Percentiles rank a stretch among this genome's conserved stretches.
Conservation (phyloP, 2,888 invertebrate genomes). For the Anodontia alba region DNA sequence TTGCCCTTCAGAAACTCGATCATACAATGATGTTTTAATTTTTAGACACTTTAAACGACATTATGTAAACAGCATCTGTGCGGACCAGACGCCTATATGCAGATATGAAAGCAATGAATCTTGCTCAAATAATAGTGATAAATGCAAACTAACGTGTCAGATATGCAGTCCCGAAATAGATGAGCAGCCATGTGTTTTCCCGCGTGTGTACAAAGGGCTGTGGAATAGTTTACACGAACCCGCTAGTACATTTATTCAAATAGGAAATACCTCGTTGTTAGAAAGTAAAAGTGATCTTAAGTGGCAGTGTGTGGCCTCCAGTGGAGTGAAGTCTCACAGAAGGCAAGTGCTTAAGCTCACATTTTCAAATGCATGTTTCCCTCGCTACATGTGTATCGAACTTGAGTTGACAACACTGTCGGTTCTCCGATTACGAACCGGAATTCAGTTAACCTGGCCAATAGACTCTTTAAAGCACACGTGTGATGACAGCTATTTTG, state of each 20-base stretch:
- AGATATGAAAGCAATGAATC: constrained; percentile 48
- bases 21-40: constrained; percentile 39
- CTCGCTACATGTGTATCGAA: constrained; percentile 58
- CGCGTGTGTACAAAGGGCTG: constrained; percentile 34
- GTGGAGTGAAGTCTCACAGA: background rate
- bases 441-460: constrained; percentile 56
- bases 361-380: constrained; percentile 56
- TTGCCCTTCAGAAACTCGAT: constrained; percentile 43
- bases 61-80: constrained; percentile 58
- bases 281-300: constrained; percentile 28
- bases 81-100: constrained; percentile 55
- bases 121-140: constrained; percentile 54
- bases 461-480: constrained; percentile 48
- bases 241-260: constrained; percentile 36
- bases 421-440: constrained; percentile 51
- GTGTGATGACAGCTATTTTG: constrained; percentile 57
- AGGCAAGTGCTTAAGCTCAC: constrained; percentile 51
- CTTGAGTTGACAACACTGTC: constrained; percentile 53
- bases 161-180: constrained; percentile 57
- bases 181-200: constrained; percentile 51
- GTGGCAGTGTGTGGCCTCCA: constrained; percentile 56
- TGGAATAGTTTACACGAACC: constrained; percentile 56
- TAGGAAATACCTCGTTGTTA: constrained; percentile 48
- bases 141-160: constrained; percentile 57
- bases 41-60: constrained; percentile 57